Conservation (phyloP, 2,888 invertebrate genomes). For the Caenorhabditis afra region DNA sequence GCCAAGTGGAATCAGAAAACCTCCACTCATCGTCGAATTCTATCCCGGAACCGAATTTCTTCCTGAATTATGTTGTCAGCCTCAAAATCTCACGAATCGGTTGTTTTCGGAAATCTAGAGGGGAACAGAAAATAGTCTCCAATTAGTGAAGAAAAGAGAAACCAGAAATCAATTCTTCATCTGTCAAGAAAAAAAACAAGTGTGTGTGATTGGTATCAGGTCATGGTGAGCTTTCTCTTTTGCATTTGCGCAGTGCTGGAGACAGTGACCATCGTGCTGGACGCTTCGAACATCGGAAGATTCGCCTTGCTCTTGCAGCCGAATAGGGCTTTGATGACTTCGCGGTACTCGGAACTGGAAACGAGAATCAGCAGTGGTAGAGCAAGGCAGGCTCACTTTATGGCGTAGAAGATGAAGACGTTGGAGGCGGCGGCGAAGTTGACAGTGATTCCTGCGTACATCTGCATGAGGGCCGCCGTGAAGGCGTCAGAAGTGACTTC, state of each 20-base stretch:
- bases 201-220: neutral
- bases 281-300: conserved; percentile 39
- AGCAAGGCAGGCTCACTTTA: conserved; percentile 38
- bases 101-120: too few species aligned
- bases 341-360: conserved; percentile 53
- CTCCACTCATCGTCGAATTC: too few species aligned
- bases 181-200: conserved; percentile 21
- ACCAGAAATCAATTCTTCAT: conserved; percentile 8
- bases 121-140: conserved; percentile 4
- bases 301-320: conserved; percentile 35
- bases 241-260: conserved; percentile 30
- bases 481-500: conserved; percentile 25
- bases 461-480: conserved; percentile 48
- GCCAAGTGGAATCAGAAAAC: too few species aligned
- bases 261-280: conserved; percentile 42
- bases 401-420: conserved; percentile 60
- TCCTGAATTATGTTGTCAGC: too few species aligned
- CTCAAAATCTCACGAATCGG: too few species aligned
- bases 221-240: conserved; percentile 35
- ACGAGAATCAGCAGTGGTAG: neutral
- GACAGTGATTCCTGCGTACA: conserved; percentile 67
- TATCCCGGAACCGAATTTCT: too few species aligned
- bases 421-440: conserved; percentile 60
- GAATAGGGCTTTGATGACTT: conserved; percentile 46
- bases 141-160: neutral